Base-by-base conservation (phyloP, 1,140 invertebrate genomes). In the Odontomachus brunneus region DNA sequence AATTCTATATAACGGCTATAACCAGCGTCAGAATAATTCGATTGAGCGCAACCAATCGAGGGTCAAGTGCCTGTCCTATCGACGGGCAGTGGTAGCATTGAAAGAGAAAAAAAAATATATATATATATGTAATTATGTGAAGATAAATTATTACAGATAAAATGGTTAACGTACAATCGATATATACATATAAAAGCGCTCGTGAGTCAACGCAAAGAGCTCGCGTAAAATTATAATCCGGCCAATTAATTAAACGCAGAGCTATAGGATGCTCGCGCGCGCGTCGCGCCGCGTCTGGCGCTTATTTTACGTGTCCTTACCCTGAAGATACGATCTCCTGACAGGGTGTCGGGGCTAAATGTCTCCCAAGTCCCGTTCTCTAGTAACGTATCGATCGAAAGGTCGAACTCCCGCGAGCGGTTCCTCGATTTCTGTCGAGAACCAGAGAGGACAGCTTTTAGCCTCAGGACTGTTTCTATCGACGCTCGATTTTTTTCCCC, bases 301-400 rank as follows among this genome's bases (percentile, higher is more conserved):
- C 24, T n/a, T 73, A 53, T 59, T 67, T 88, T 85, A 88, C 87
- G 87, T 88, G 62, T 88, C 63, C 94, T 95, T 95, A 95, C 94
- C 94, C 94, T 94, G 91, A 94, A 94, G 90, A 94, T 90, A 92
- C 91, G 94, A 92, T 94, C 94, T 91, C 94, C 95, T 91, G 93
- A 93, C 88, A 95, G 91, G 89, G 93, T 94, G 90, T 94, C 93
- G 86, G 94, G 93, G 91, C 92, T 94, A 94, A 95, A 95, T 92
- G 91, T 95, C 93, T 96, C 95, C 96, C 96, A 96, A 90, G 94
- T 94, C 89, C 95, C 95, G 93, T 95, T 95, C 89, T 95, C 95
- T 89, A 95, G 93, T 90, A 95, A 94, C 83, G 94, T 93, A 94
- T 96, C 95, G 90, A 93, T 91, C 90, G 92, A 93, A 87, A 94